These are phyloP conservation scores for Hycleus phaleratus DNA, from an alignment of 1,140 invertebrate species.

Conservation along the genomic window DNA sequence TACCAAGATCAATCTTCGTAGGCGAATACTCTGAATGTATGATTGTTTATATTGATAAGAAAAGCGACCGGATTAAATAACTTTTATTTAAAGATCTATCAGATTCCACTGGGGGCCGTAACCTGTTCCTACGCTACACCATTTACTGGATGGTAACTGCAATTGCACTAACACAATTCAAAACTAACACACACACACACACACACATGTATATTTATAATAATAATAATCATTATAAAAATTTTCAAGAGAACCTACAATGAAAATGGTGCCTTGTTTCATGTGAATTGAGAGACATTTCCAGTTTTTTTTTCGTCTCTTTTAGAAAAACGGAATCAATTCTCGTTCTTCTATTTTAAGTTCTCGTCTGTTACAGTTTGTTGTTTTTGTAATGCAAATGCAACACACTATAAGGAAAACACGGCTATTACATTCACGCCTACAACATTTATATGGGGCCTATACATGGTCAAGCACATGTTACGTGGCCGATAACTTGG, in stretches of 20 bases:
- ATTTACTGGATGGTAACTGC: no score
- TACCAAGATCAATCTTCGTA: constrained; percentile 24
- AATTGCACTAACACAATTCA: no score
- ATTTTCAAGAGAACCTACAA: no score
- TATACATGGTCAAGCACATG: constrained; percentile 5
- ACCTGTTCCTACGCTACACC: constrained; percentile 17
- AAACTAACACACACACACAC: no score
- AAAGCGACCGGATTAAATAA: constrained; percentile 20
- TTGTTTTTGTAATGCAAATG: constrained; percentile 17
- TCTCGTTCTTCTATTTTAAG: no score
- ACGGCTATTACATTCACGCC: constrained; percentile 14
- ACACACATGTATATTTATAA: no score
- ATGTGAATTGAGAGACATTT: no score
- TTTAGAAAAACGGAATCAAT: no score
- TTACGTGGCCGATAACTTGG: background rate
- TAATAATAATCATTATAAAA: no score
- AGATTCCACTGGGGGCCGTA: constrained; percentile 14
- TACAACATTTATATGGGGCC: constrained; percentile 1
- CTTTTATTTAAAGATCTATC: constrained; percentile 20
- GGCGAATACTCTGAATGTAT: constrained; percentile 19
- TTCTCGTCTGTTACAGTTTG: no score
- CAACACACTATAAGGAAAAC: constrained; percentile 12
- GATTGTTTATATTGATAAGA: constrained; percentile 17
- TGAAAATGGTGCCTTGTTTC: no score
- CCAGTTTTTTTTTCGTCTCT: no score